Evolutionary conservation across 1,140 invertebrate genomes (phyloP), one percentile per base, ranked within the genome.

Genomic region (Micrasema longulum): DNA sequence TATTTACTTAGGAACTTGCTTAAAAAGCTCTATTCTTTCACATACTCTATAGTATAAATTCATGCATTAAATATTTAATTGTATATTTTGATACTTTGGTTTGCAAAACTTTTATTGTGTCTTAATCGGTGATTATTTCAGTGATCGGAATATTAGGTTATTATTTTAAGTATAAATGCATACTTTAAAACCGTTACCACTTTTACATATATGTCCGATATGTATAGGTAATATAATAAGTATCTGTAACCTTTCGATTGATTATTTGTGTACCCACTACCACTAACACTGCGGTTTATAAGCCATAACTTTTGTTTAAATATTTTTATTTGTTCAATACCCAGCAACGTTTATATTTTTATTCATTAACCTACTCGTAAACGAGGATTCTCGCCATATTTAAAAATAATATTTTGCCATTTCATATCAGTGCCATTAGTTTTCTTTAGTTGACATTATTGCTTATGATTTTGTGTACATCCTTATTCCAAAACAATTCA

Each of bases 401-500:
- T 20, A 60, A 60, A 41, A 43, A 20, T 22, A 10, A 38, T 38
- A 20, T 10, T 60, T 60, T 60, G 60, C 60, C 60, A 64, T 64
- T 47, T 45, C 47, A 31, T 20, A 45, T n/a, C 10, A 23, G 60
- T 64, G 60, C 60, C 60, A 64, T 64, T 47, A n/a, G 36, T 47
- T 45, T 16, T 14, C 9, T 11, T 14, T 47, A 23, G 43, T 47
- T 9, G 5, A 11, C 23, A 26, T 23, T 26, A 18, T 48, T 47
- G 41, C 22, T 45, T 64, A n/a, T 16, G 35, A 35, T 31, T 12
- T 31, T 64, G 20, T n/a, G n/a, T n/a, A n/a, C 2, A 55, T 11
- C 60, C 43, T 64, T 16, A 64, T 64, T 64, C 60, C 60, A 64
- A 64, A 64, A 64, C 14, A 35, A 14, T 47, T n/a, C 60, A 64